Conservation (phyloP, 2,797 vertebrate species). For the Erethizon dorsatum region DNA sequence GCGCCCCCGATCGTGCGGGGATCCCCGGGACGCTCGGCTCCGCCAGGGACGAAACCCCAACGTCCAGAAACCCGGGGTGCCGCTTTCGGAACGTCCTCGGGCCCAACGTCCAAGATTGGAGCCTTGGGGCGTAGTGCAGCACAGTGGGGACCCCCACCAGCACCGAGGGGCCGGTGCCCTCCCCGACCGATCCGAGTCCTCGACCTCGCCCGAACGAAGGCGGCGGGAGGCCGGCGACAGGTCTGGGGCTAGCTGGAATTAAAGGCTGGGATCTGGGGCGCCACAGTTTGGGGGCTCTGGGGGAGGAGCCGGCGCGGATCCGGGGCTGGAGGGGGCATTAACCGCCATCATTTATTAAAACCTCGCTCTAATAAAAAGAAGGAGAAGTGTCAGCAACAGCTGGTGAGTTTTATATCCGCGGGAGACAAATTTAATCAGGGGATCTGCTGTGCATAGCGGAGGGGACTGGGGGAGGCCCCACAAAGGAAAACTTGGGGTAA, state of each 20-base stretch:
- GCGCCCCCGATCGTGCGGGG: background rate
- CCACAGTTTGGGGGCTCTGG: background rate
- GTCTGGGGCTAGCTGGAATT: rapidly evolving
- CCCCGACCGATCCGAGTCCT: background rate
- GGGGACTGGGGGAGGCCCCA: background rate
- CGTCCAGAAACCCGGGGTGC: background rate
- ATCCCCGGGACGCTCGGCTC: background rate
- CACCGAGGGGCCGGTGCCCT: background rate
- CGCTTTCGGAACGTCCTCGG: background rate
- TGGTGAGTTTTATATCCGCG: background rate
- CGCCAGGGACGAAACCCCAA: conserved; percentile 7
- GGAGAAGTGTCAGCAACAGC: background rate
- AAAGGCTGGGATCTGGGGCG: background rate
- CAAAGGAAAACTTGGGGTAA: background rate
- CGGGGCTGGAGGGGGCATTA: background rate
- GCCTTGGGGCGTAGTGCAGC: rapidly evolving
- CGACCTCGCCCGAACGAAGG: conserved; percentile 34
- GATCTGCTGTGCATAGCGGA: rapidly evolving
- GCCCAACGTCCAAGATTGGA: background rate
- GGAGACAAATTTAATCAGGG: background rate
- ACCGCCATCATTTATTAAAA: background rate
- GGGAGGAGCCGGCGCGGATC: background rate
- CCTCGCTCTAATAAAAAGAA: background rate
- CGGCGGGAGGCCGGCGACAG: background rate
- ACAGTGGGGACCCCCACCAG: background rate